A percentile compares a stretch with the other conserved stretches of the same genome.
Evolutionary conservation across 2,113 vertebrate genomes (phyloP).

Genomic region (Erythrolamprus reginae): DNA sequence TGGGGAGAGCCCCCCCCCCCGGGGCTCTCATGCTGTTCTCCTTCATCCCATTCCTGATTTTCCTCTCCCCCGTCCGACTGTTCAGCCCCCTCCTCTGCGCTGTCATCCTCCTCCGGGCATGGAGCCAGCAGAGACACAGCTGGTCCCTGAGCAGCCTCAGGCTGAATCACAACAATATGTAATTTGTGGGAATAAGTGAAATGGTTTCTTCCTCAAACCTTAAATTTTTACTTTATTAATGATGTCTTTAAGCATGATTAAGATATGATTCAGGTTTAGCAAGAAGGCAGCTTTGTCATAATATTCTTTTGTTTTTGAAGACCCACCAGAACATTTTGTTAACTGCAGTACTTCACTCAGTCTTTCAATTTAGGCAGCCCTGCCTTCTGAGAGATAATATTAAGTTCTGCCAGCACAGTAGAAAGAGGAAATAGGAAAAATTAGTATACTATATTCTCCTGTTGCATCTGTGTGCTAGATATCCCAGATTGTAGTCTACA

Average conservation of each 20-base stretch:
- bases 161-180: too few species aligned
- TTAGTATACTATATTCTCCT: not conserved
- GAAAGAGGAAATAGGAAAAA: not conserved
- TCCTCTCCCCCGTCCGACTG: too few species aligned
- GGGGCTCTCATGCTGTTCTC: too few species aligned
- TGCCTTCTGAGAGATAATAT: not conserved
- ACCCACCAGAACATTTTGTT: not conserved
- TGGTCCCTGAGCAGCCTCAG: too few species aligned
- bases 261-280: not conserved
- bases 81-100: too few species aligned
- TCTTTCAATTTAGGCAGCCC: not conserved
- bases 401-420: not conserved
- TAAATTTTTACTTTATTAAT: not conserved
- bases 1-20: too few species aligned
- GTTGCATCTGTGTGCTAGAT: not conserved
- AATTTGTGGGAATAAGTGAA: not conserved
- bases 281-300: not conserved
- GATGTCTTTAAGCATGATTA: not conserved
- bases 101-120: too few species aligned
- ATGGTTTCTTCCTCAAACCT: not conserved
- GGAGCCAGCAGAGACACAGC: too few species aligned
- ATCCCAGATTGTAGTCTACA: not conserved
- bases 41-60: too few species aligned
- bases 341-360: not conserved
- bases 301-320: not conserved